Percentiles rank a stretch among this genome's conserved stretches.
Evolutionary conservation across 2,113 vertebrate genomes (phyloP).

Genomic region (Tympanuchus pallidicinctus): DNA sequence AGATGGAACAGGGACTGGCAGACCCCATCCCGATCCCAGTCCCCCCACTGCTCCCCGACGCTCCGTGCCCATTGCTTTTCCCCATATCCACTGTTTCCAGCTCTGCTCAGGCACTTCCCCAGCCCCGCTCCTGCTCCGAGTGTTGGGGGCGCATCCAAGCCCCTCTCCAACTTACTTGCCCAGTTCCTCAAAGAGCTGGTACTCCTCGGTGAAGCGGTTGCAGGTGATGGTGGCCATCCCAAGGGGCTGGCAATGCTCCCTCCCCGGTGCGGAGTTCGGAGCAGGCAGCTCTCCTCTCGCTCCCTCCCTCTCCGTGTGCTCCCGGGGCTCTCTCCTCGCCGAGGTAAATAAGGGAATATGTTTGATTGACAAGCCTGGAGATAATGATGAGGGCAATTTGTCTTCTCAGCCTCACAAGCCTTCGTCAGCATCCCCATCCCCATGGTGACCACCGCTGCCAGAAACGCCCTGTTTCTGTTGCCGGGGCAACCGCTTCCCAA

Average conservation of each 20-base stretch:
- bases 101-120: neutral
- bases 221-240: conserved; percentile 93
- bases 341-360: conserved; percentile 78
- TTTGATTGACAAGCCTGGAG: conserved; percentile 84
- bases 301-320: conserved; percentile 66
- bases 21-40: neutral
- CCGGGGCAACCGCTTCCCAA: conserved; percentile 88
- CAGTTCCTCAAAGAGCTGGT: conserved; percentile 92
- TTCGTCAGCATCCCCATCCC: conserved; percentile 90
- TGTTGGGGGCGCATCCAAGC: neutral
- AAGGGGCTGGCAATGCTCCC: conserved; percentile 65
- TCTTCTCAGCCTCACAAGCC: conserved; percentile 84
- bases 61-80: neutral
- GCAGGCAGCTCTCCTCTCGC: conserved; percentile 56
- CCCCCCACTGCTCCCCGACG: fast-evolving
- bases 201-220: conserved; percentile 92
- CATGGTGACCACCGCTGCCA: conserved; percentile 86
- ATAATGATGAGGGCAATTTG: conserved; percentile 88
- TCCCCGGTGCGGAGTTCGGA: conserved; percentile 48
- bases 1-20: neutral
- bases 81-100: neutral
- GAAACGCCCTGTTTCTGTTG: conserved; percentile 88
- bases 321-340: conserved; percentile 72
- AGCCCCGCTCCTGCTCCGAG: neutral
- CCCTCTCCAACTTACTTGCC: conserved; percentile 88